phyloP scores from a whole-genome alignment of 2,888 invertebrate species.

The Euspilapteryx auroguttella region DNA sequence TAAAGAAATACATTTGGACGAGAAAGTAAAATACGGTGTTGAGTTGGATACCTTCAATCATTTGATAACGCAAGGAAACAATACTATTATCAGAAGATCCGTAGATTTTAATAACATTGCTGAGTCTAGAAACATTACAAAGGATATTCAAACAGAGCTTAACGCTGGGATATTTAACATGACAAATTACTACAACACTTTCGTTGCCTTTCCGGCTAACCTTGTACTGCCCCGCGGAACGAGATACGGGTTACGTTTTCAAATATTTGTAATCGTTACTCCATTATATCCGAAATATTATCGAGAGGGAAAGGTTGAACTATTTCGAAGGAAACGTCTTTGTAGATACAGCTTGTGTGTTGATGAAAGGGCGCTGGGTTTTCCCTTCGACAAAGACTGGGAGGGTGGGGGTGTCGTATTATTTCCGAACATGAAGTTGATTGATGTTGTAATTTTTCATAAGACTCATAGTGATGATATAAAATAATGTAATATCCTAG shows the following conservation, averaged over 20 bases:
- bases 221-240: slow-evolving; percentile 51
- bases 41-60: slow-evolving; percentile 2
- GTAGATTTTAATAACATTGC: background rate
- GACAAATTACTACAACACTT: background rate
- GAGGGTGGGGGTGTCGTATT: slow-evolving; percentile 40
- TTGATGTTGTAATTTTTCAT: slow-evolving; percentile 57
- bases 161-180: slow-evolving; percentile 1
- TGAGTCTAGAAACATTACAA: background rate
- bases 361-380: slow-evolving; percentile 56
- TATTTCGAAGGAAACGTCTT: slow-evolving; percentile 18
- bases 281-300: slow-evolving; percentile 10
- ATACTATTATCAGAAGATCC: background rate
- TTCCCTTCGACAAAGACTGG: slow-evolving; percentile 64
- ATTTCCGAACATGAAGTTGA: slow-evolving; percentile 56
- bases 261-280: slow-evolving; percentile 28
- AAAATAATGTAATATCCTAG: background rate
- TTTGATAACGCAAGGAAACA: slow-evolving; percentile 2
- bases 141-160: background rate
- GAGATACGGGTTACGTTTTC: slow-evolving; percentile 35
- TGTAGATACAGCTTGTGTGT: slow-evolving; percentile 15
- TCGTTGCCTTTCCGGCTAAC: slow-evolving; percentile 2
- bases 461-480: slow-evolving; percentile 9
- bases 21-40: background rate
- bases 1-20: background rate
- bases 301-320: slow-evolving; percentile 1